Evolutionary conservation across 2,797 vertebrate species (phyloP).

Genomic region (Phrynocephalus guinanensis): DNA sequence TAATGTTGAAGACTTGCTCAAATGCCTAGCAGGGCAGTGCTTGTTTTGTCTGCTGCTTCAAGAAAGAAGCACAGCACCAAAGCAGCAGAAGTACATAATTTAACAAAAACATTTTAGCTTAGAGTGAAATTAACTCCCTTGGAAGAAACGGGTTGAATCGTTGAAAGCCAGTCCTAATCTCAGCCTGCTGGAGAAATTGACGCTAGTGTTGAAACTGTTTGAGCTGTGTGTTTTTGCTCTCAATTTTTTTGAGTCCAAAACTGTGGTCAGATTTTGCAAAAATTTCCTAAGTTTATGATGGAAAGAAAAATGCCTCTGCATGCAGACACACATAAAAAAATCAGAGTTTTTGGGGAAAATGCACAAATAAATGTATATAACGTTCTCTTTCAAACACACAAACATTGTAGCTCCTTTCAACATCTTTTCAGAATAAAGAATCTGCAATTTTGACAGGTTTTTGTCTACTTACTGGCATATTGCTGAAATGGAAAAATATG

Average conservation of each 20-base stretch:
- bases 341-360: not conserved
- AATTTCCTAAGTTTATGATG: conserved; percentile 34
- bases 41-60: conserved; percentile 66
- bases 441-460: conserved; percentile 48
- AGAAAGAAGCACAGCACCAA: conserved; percentile 68
- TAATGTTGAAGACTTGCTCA: conserved; percentile 70
- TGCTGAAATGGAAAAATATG: conserved; percentile 48
- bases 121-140: conserved; percentile 64
- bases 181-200: conserved; percentile 53
- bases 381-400: not conserved
- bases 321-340: not conserved
- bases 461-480: conserved; percentile 59
- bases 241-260: conserved; percentile 40
- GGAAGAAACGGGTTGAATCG: conserved; percentile 64
- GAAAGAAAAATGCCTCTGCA: not conserved
- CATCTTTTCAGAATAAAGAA: conserved; percentile 43
- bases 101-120: conserved; percentile 73
- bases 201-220: conserved; percentile 50
- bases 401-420: not conserved
- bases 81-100: conserved; percentile 70
- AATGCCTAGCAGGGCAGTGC: conserved; percentile 56
- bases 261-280: conserved; percentile 55
- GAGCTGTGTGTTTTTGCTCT: conserved; percentile 48
- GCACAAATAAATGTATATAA: conserved; percentile 13
- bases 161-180: conserved; percentile 65